phyloP scores from a whole-genome alignment of 2,888 invertebrate species.

The Bugulina stolonifera region DNA sequence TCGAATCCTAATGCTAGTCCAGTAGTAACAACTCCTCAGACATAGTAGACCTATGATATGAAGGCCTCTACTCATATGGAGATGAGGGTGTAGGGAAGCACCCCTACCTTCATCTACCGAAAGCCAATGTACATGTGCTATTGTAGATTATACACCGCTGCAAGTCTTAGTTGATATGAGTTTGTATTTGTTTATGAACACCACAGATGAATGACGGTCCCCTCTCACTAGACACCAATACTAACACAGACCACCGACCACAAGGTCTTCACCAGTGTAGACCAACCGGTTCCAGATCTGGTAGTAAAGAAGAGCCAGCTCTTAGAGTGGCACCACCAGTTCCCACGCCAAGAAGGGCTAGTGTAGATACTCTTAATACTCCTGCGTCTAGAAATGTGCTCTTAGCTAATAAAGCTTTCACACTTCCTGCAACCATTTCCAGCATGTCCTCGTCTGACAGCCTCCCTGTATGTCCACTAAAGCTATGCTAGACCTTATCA shows the following conservation, averaged over 20 bases:
- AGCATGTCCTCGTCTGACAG: neutral
- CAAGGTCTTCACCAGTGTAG: neutral
- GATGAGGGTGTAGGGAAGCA: too few relatives aligned
- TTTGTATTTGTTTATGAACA: neutral
- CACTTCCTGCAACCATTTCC: neutral
- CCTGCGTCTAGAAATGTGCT: neutral
- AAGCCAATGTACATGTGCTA: too few relatives aligned
- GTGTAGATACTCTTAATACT: neutral
- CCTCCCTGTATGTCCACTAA: too few relatives aligned
- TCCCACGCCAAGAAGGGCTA: neutral
- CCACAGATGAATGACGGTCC: neutral
- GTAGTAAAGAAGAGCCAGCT: slow-evolving; percentile 16
- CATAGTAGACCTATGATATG: too few relatives aligned
- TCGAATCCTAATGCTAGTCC: too few relatives aligned
- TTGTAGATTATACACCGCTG: too few relatives aligned
- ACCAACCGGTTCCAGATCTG: neutral
- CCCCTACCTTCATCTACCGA: too few relatives aligned
- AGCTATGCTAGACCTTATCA: too few relatives aligned
- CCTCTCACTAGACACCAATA: neutral
- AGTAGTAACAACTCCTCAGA: too few relatives aligned
- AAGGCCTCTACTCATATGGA: too few relatives aligned
- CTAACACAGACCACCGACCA: slow-evolving; percentile 7
- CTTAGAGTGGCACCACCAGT: neutral
- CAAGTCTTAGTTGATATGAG: too few relatives aligned
- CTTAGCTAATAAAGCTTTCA: slow-evolving; percentile 19